A percentile compares a stretch with the other conserved stretches of the same genome.
phyloP scores from a whole-genome alignment of 2,113 vertebrate species.

The Labeo rohita region DNA sequence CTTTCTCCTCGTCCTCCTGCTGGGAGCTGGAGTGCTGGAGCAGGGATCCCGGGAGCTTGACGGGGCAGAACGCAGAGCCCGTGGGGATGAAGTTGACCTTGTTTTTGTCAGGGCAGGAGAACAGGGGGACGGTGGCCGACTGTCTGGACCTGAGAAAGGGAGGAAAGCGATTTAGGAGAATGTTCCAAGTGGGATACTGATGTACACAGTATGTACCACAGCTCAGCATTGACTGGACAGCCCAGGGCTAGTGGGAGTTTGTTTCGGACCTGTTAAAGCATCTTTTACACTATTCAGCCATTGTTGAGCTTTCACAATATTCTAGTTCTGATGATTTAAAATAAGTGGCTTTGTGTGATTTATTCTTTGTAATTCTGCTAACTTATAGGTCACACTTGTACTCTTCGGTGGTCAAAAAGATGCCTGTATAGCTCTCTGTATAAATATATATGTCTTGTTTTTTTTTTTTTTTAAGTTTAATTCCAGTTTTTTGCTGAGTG shows the following conservation, averaged over 20 bases:
- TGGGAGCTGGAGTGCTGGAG: conserved; percentile 78
- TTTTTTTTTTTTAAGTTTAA: not conserved
- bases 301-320: too few relatives aligned
- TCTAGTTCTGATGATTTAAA: too few relatives aligned
- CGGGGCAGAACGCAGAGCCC: conserved; percentile 97
- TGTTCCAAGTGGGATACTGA: not conserved
- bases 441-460: too few relatives aligned
- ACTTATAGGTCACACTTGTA: too few relatives aligned
- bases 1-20: conserved; percentile 78
- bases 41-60: conserved; percentile 85
- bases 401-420: too few relatives aligned
- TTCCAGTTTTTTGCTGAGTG: not conserved
- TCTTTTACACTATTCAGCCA: too few relatives aligned
- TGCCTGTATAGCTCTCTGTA: too few relatives aligned
- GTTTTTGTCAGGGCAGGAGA: conserved; percentile 99
- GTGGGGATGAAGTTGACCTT: conserved; percentile 99
- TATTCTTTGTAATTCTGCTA: too few relatives aligned
- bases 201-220: not conserved
- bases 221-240: not conserved
- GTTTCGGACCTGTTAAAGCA: too few relatives aligned
- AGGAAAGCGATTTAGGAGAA: conserved; percentile 37
- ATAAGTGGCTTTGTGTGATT: too few relatives aligned
- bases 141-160: conserved; percentile 84
- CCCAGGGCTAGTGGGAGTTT: too few relatives aligned
- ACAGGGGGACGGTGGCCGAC: conserved; percentile 86